Percentiles rank a stretch among this genome's conserved stretches.
phyloP scores from a whole-genome alignment of 1,140 invertebrate genomes.

The Akabosia matsudoensis region DNA sequence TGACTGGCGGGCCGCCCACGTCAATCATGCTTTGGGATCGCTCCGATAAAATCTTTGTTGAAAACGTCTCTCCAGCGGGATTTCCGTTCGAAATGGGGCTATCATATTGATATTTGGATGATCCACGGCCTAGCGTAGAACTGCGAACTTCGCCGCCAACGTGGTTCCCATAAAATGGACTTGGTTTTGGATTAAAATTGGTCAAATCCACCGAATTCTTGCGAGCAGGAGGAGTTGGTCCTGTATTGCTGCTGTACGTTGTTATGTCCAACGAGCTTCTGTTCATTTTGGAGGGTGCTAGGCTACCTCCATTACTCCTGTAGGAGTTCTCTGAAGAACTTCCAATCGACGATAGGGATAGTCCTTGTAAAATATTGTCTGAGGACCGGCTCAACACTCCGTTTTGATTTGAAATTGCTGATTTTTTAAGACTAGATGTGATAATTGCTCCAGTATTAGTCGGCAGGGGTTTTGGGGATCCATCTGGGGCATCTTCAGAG shows the following conservation, averaged over 20 bases:
- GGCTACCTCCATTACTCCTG: no score
- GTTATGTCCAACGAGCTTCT: slow-evolving; percentile 7
- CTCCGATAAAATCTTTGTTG: slow-evolving; percentile 37
- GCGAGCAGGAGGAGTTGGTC: not conserved
- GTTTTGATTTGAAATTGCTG: not conserved
- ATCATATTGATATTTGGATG: not conserved
- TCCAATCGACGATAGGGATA: no score
- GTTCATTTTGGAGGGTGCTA: not conserved
- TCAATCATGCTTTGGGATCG: slow-evolving; percentile 49
- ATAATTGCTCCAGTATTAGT: slow-evolving; percentile 9
- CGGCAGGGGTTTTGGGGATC: slow-evolving; percentile 1
- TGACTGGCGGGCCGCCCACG: slow-evolving; percentile 40
- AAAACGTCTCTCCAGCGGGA: slow-evolving; percentile 26
- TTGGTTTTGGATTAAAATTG: not conserved
- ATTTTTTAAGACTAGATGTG: slow-evolving; percentile 43
- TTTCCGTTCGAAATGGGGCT: not conserved
- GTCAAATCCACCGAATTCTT: not conserved
- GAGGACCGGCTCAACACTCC: slow-evolving; percentile 34
- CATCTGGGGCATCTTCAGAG: slow-evolving; percentile 32
- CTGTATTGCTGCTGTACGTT: not conserved
- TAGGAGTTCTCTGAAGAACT: no score
- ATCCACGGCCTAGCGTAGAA: not conserved
- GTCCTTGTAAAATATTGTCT: slow-evolving; percentile 36
- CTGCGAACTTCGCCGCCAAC: not conserved
- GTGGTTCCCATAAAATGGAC: not conserved